Base-by-base conservation (phyloP, 2,888 invertebrate genomes). In the Clivina fossor region DNA sequence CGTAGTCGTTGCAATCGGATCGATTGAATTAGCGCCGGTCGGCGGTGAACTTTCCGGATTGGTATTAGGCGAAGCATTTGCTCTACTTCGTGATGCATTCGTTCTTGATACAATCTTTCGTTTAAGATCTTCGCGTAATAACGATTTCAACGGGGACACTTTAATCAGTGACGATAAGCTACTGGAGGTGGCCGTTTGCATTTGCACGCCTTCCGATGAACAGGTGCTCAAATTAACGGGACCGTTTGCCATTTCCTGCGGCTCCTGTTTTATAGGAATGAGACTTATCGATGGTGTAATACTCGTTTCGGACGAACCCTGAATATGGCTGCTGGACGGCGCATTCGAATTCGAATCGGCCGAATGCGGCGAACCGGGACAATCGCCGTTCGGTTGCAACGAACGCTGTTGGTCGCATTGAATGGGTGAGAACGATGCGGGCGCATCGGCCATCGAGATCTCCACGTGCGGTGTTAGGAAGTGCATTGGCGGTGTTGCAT, bases 381-480 rank as follows among this genome's bases (percentile, higher is more conserved):
- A 83, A 61, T 86, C 86, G 49, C 80, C 80, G 66, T 86, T 86
- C 71, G 85, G 77, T 51, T 81, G 79, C 48, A 77, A 75, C 32
- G 78, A 77, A 35, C 66, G 60, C 60, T 69, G 71, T 47, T 69
- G 69, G 22, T 74, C 73, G 53, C n/a, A n/a, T n/a, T 79, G 76
- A 18, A 78, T 76, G 0, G 81, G 81, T 44, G 82, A 81, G 66
- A 80, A 82, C 1, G 83, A 81, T 66, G 86, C 86, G 63, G 88
- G 88, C 59, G 87, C 85, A 68, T 90, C 90, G 13, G 89, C 86
- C 83, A 91, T 89, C 32, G 90, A 91, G 71, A 93, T 92, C 77
- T 93, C 92, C 26, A 93, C 91, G 65, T 93, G 93, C 4, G 93
- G 93, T 28, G 92, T 91, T 32, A 93, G 78, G 70, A 92, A 93